Percentiles rank a stretch among this genome's conserved stretches.
phyloP scores from a whole-genome alignment of 92 coral and sea anemone genomes.

The Scolanthus callimorphus region DNA sequence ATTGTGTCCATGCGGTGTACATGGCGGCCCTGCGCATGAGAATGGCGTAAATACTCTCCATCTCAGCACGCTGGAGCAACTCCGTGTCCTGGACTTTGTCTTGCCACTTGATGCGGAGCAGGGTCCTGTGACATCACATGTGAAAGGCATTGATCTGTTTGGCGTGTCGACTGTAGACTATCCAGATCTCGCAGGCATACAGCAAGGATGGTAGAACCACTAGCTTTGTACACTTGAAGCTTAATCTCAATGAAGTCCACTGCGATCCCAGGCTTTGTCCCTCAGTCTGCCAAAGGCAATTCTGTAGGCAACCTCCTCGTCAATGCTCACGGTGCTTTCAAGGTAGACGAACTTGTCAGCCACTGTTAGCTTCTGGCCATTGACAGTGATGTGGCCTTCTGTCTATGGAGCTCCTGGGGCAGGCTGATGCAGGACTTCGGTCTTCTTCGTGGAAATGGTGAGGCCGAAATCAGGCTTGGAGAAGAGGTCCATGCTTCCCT shows the following conservation, averaged over 20 bases:
- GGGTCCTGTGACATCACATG: background rate
- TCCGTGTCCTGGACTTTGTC: slow-evolving; percentile 3
- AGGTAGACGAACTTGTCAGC: background rate
- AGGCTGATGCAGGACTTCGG: slow-evolving; percentile 32
- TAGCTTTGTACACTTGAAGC: slow-evolving; percentile 25
- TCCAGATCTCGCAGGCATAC: slow-evolving; percentile 22
- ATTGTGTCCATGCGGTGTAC: background rate
- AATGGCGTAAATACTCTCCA: background rate
- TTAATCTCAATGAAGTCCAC: slow-evolving; percentile 16
- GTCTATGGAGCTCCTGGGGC: slow-evolving; percentile 9
- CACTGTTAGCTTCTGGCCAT: background rate
- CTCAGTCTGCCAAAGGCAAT: slow-evolving; percentile 17
- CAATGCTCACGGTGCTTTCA: background rate
- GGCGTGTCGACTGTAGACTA: slow-evolving; percentile 4
- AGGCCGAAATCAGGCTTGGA: slow-evolving; percentile 22
- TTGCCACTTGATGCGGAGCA: slow-evolving; percentile 2
- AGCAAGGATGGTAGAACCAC: slow-evolving; percentile 14
- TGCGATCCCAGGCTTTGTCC: slow-evolving; percentile 12
- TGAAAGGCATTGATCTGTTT: background rate
- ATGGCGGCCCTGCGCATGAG: slow-evolving; percentile 3
- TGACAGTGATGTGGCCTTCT: background rate
- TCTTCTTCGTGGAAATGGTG: slow-evolving; percentile 26
- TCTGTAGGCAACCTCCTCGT: slow-evolving; percentile 1
- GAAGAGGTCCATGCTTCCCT: slow-evolving; percentile 13
- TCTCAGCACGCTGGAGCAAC: background rate